Base-by-base conservation (phyloP, 2,113 vertebrate genomes). In the Myotis davidii region DNA sequence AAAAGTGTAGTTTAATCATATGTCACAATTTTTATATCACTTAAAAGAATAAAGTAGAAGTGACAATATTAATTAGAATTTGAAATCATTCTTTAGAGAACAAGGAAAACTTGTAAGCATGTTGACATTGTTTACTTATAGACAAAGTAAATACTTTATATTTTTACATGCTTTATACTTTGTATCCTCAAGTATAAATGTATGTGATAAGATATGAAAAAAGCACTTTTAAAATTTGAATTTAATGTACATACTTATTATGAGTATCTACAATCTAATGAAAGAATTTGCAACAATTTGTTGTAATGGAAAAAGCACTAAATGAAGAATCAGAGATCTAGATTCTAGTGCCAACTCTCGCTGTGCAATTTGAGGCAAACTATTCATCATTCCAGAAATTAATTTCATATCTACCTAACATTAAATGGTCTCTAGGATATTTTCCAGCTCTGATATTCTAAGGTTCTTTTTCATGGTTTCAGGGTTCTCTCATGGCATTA, bases 21-120 rank as follows among this genome's bases (percentile, higher is more conserved):
- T 64, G 73, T 73, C 64, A 82, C 13, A 79, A 45, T 3, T 7
- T 89, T 85, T 78, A 52, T 56, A 2, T 42, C 12, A 90, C 32
- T 82, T 52, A 45, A 76, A 82, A 17, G 18, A n/a, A 61, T 82
- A n/a, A 95, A 69, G 11, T 34, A 81, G 37, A 93, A 54, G 27
- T 82, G 25, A 90, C 45, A 54, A 52, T 6, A 79, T 91, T 90
- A 93, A 82, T 61, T 48, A 83, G 23, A 93, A 84, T 70, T 77
- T 78, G 42, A 83, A 12, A 78, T 69, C 5, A 48, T 83, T 82
- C 64, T 85, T 84, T 79, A 88, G 37, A 65, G 25, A 73, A 64
- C 13, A 83, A 9, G 12, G 17, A 64, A 90, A 27, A 5, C 1
- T 92, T 96, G 25, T 65, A 48, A 79, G 37, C 32, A 67, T 85